phyloP scores from a whole-genome alignment of 2,888 invertebrate genomes.

The Cephus pulcher region DNA sequence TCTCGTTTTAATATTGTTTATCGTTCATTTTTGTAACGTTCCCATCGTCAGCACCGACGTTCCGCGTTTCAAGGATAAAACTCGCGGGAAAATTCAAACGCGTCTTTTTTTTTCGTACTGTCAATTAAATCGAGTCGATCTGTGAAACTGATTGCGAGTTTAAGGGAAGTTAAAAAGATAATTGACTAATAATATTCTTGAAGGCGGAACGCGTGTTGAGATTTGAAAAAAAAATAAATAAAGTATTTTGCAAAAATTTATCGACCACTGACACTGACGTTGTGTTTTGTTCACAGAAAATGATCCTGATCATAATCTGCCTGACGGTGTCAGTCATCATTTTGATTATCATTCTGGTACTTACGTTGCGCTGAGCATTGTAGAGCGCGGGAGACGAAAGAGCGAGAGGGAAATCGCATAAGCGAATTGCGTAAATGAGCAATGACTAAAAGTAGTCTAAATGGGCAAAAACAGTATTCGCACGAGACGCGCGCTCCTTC shows the following conservation, averaged over 20 bases:
- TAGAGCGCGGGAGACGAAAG: slow-evolving; percentile 20
- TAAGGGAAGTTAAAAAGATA: no score
- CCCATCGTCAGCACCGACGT: no score
- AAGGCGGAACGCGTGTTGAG: background rate
- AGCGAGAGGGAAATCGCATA: background rate
- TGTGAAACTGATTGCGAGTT: no score
- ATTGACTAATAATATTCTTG: background rate
- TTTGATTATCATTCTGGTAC: slow-evolving; percentile 77
- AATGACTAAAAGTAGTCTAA: background rate
- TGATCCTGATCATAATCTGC: slow-evolving; percentile 90
- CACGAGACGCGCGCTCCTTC: no score
- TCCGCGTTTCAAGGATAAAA: no score
- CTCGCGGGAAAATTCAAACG: no score
- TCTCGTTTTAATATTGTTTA: no score
- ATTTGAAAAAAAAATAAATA: slow-evolving; percentile 3
- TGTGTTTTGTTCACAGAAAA: slow-evolving; percentile 79
- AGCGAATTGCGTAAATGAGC: background rate
- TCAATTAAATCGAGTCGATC: no score
- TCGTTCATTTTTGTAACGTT: no score
- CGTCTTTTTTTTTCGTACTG: no score
- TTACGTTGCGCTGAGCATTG: slow-evolving; percentile 50
- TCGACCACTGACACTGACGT: slow-evolving; percentile 36
- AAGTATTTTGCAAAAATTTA: slow-evolving; percentile 3
- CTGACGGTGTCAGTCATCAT: slow-evolving; percentile 81
- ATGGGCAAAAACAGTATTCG: background rate